Base-by-base conservation (phyloP, 1,140 invertebrate species). In the Panagrolaimus sp. region DNA sequence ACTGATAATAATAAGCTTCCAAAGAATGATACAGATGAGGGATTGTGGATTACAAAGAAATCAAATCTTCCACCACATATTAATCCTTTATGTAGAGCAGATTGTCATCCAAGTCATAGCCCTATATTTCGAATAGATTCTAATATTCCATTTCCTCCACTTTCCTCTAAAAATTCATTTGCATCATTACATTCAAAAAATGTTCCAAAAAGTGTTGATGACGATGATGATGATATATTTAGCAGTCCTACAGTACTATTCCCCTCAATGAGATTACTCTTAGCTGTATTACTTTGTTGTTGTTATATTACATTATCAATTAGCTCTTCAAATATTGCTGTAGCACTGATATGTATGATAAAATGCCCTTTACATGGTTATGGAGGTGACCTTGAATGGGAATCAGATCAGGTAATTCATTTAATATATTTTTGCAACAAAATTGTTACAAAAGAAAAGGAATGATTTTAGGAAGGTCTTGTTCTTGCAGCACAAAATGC, bases 231-330 rank as follows among this genome's bases (percentile, higher is more conserved):
- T 20, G 69, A 75, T 27, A 57, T 66, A 5, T 47, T 48, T n/a
- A 63, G 68, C 9, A 20, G 9, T 1, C 66, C 66, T 8, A 48
- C 72, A 1, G 68, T 69, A 8, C 66, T 81, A 5, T 81, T 81
- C 62, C 79, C 79, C 9, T 82, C 80, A 11, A 79, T 81, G 80
- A 64, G 79, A 11, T 66, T 81, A 4, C 64, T 81, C 16, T 20
- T 81, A 16, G 79, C 79, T 2, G 75, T 75, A 23, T 57, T 80
- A 25, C 68, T 81, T 9, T 81, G 78, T 57, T 81, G 78, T 45
- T 82, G 80, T 63, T 81, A 83, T 53, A 82, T 81, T 44, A 75
- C 80, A 4, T 61, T 81, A 27, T 81, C 80, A 4, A 78, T 82
- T 48, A 73, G 67, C 9, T 77, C 79, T 0, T 81, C 78, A 13